These are phyloP conservation scores for Panagrolaimus sp. DNA, from an alignment of 1,140 invertebrate species.

Conservation along the genomic window DNA sequence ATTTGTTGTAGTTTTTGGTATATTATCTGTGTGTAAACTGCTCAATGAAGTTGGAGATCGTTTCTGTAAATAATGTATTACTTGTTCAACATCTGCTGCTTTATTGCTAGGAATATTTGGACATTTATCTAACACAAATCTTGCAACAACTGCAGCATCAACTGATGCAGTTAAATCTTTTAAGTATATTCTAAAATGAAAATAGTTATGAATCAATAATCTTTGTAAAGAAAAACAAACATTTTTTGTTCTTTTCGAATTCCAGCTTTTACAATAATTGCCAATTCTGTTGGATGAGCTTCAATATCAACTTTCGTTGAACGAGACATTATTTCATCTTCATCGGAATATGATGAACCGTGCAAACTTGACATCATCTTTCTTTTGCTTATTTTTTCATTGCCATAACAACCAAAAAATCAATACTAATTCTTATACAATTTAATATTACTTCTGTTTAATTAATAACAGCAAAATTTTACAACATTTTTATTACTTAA, in stretches of 20 bases:
- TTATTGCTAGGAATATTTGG: conserved; percentile 78
- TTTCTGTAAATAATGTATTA: conserved; percentile 84
- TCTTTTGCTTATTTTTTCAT: no score
- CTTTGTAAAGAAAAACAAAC: conserved; percentile 29
- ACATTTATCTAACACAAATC: conserved; percentile 80
- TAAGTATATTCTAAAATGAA: conserved; percentile 68
- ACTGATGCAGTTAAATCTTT: conserved; percentile 75
- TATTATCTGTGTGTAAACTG: no score
- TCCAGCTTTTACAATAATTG: conserved; percentile 81
- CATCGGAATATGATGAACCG: background rate
- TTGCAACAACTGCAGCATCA: conserved; percentile 72
- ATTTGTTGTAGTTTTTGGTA: conserved; percentile 10
- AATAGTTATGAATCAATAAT: conserved; percentile 18
- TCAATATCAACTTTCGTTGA: conserved; percentile 65
- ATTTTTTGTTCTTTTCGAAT: conserved; percentile 28
- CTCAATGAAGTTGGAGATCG: conserved; percentile 63
- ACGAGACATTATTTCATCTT: background rate
- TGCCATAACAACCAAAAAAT: no score
- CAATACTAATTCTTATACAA: no score
- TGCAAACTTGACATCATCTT: background rate
- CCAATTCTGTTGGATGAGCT: conserved; percentile 81
- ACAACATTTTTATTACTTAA: no score
- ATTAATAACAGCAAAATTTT: no score
- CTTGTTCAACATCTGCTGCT: conserved; percentile 76
- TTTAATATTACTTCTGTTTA: no score